Evolutionary conservation across 2,888 invertebrate genomes (phyloP), one percentile per base, ranked within the genome.

Genomic region (Mystacides longicornis): DNA sequence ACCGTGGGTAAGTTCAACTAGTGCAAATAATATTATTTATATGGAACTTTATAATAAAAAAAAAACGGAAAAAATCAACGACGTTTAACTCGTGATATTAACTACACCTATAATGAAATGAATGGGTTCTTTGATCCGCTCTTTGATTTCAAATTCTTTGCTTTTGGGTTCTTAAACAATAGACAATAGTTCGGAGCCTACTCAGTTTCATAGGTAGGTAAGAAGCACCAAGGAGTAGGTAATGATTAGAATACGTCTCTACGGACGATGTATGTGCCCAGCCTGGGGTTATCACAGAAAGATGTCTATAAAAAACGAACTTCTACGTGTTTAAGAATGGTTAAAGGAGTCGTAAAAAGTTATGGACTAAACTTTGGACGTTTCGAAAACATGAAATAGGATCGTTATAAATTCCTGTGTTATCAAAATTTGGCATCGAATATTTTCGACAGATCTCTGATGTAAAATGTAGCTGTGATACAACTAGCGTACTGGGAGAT

Each of bases 121-220:
- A 37, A 37, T 37, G 37, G 37, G 37, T 37, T 37, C 16, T 37
- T 37, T 37, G 37, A 37, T 37, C 37, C 37, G 37, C 16, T 37
- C 37, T 37, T n/a, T 37, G 14, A n/a, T 37, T 37, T 37, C 3
- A 27, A 27, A 27, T 27, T n/a, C 37, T 37, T 37, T 14, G 37
- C 37, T 16, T 37, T 37, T 37, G 37, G 14, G n/a, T n/a, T n/a
- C n/a, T n/a, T n/a, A 16, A 37, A 37, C 37, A 37, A 37, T 37
- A 37, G 37, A 37, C 37, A 37, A 14, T 37, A 14, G 37, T 37
- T 37, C 14, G 37, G 16, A 37, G 16, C 37, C 37, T 37, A 37
- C 37, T 27, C 37, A 37, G 14, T 14, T n/a, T 37, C 37, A 37
- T 37, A 37, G 37, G 16, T 37, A n/a, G n/a, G n/a, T n/a, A n/a